Evolutionary conservation across 2,888 invertebrate genomes (phyloP).

Genomic region (Alviniconcha strummeri): DNA sequence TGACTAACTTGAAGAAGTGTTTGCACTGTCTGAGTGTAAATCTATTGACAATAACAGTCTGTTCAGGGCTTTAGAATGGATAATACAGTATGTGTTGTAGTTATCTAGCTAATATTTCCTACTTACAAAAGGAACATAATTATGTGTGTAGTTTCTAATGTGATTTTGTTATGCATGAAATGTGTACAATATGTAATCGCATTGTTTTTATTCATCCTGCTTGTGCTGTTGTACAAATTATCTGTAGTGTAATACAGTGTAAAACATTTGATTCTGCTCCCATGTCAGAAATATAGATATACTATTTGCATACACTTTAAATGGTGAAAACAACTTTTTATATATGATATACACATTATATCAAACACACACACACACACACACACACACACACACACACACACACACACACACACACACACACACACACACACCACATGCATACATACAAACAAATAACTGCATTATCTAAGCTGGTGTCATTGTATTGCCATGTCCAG

Average conservation of each 20-base stretch:
- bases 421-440: background rate
- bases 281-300: too few species aligned
- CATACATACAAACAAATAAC: background rate
- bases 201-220: background rate
- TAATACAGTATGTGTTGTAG: background rate
- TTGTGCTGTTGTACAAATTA: background rate
- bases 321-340: background rate
- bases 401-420: too few species aligned
- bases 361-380: background rate
- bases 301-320: too few species aligned
- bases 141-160: background rate
- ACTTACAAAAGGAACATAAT: background rate
- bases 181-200: too few species aligned
- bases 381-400: too few species aligned
- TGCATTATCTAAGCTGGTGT: too few species aligned
- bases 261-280: background rate
- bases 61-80: constrained; percentile 17
- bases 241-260: background rate
- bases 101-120: constrained; percentile 7
- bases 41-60: background rate
- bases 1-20: too few species aligned
- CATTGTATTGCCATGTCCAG: too few species aligned
- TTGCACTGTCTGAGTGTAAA: too few species aligned
- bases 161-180: constrained; percentile 9
- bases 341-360: too few species aligned